Evolutionary conservation across 2,888 invertebrate genomes (phyloP), one percentile per base, ranked within the genome.

Genomic region (Xiphydria camelus): DNA sequence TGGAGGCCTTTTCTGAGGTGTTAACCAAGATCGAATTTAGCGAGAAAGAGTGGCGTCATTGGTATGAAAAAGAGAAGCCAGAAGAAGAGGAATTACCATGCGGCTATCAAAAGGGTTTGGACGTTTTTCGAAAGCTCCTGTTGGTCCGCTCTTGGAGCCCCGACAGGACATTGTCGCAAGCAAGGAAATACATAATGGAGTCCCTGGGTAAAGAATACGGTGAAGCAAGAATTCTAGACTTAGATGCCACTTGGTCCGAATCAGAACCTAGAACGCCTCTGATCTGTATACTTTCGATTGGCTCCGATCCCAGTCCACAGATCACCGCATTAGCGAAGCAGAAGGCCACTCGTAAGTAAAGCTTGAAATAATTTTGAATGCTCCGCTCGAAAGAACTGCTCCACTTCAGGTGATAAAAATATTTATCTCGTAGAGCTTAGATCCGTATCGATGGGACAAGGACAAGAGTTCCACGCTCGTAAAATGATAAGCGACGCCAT

Each of bases 371-470:
- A 25, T 23, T 20, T n/a, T n/a, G n/a, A 17, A 26, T 43, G 14
- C 5, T 18, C n/a, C 6, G n/a, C 14, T n/a, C 41, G 6, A 32
- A 12, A 35, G 14, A 22, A 21, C 19, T 23, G 9, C 37, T 46
- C 25, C 29, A 17, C 10, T 18, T 12, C 2, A 18, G 19, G 32
- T n/a, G n/a, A n/a, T n/a, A n/a, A n/a, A n/a, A n/a, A n/a, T n/a
- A n/a, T n/a, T n/a, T n/a, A n/a, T n/a, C n/a, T 69, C 75, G 5
- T 65, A 91, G 90, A 80, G 45, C 71, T 91, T 9, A 87, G 88
- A 69, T 86, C 91, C 1, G 93, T 97, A 4, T 97, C 96, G 4
- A 96, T 97, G 96, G 97, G 97, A 2, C 97, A 97, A 81, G 97
- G 96, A 0, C 96, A 97, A 79, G 97, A 89, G 69, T 78, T 88